Percentiles rank a stretch among this genome's conserved stretches.
phyloP scores from a whole-genome alignment of 2,113 vertebrate genomes.

The Steatornis caripensis region DNA sequence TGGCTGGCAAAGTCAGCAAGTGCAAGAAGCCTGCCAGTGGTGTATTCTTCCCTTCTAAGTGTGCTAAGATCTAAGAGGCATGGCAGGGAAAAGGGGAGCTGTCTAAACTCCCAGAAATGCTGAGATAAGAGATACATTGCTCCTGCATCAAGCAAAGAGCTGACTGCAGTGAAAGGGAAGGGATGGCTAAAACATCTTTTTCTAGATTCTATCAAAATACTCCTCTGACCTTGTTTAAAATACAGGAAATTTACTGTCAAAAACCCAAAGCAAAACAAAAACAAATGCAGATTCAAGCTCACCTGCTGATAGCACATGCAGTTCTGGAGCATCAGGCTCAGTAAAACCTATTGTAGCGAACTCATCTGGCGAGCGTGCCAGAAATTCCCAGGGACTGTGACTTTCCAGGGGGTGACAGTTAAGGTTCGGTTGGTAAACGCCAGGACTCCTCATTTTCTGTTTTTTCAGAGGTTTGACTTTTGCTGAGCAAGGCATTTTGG shows the following conservation, averaged over 20 bases:
- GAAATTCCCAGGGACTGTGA: neutral
- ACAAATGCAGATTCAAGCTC: neutral
- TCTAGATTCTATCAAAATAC: neutral
- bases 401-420: neutral
- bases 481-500: slow-evolving; percentile 7
- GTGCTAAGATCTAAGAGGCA: neutral
- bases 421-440: neutral
- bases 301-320: neutral
- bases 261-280: neutral
- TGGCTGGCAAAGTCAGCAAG: neutral
- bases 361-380: neutral
- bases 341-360: neutral
- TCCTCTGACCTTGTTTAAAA: neutral
- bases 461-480: neutral
- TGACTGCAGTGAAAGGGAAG: neutral
- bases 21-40: neutral
- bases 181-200: neutral
- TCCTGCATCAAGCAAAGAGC: neutral
- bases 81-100: neutral
- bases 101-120: neutral
- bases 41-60: neutral
- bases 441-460: neutral
- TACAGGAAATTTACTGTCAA: neutral
- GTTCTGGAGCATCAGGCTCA: neutral
- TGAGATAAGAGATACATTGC: neutral